Evolutionary conservation across 2,888 invertebrate genomes (phyloP).

Genomic region (Chromoteleia sp.): DNA sequence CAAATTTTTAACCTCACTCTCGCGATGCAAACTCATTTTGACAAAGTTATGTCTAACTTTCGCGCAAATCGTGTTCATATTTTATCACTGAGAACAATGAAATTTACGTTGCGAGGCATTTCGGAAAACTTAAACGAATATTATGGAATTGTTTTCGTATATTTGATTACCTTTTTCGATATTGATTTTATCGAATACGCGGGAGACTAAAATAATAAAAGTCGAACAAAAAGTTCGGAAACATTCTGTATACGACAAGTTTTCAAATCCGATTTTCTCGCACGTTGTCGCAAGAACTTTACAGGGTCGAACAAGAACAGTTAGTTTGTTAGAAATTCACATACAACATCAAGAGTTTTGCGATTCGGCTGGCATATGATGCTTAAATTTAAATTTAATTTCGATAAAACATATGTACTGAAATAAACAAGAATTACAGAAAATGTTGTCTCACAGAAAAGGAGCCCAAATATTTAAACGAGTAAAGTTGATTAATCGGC

Average conservation of each 20-base stretch:
- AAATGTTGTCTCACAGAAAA: no score
- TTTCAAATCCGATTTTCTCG: constrained; percentile 61
- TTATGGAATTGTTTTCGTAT: no score
- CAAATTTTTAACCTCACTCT: constrained; percentile 6
- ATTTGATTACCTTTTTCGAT: not conserved
- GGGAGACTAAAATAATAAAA: constrained; percentile 21
- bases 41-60: not conserved
- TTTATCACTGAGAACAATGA: not conserved
- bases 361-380: no score
- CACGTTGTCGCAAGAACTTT: constrained; percentile 31
- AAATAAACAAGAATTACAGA: not conserved
- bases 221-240: constrained; percentile 32
- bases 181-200: constrained; percentile 13
- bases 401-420: not conserved
- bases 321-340: constrained; percentile 42
- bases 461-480: constrained; percentile 4
- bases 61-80: not conserved
- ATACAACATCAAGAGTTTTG: constrained; percentile 11
- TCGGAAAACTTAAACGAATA: no score
- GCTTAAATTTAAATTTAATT: not conserved
- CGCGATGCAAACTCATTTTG: not conserved
- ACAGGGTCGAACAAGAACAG: constrained; percentile 30
- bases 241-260: constrained; percentile 27
- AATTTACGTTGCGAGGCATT: no score
- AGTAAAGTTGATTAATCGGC: constrained; percentile 10